A percentile compares a stretch with the other conserved stretches of the same genome.
These are phyloP conservation scores for Sorex araneus DNA, from an alignment of 2,113 vertebrate species.

Conservation along the genomic window DNA sequence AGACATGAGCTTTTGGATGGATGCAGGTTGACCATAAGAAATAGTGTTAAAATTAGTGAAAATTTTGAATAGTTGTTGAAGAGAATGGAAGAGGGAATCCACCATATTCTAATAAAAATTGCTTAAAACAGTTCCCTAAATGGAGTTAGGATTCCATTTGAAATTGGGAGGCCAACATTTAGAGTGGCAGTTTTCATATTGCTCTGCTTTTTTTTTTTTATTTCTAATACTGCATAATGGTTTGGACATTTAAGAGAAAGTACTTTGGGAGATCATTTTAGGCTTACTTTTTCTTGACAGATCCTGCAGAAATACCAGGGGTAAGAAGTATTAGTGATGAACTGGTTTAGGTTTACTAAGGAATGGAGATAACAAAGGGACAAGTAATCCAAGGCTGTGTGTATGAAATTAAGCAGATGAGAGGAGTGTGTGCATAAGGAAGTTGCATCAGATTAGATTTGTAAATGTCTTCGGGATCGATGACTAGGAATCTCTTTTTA, in stretches of 20 bases:
- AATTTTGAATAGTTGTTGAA: constrained; percentile 35
- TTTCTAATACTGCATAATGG: neutral
- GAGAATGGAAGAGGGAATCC: neutral
- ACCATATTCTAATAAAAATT: neutral
- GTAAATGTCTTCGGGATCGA: neutral
- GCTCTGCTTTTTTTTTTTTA: neutral
- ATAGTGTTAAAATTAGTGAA: neutral
- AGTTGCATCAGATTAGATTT: neutral
- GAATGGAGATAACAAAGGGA: constrained; percentile 2
- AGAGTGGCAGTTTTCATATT: constrained; percentile 11
- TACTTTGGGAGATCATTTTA: constrained; percentile 12
- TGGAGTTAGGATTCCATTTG: neutral
- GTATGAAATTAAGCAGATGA: neutral
- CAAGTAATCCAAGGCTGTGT: neutral
- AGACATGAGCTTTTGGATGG: no score
- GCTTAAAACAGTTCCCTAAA: neutral
- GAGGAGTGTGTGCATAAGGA: neutral
- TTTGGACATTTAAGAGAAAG: constrained; percentile 38
- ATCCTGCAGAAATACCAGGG: neutral
- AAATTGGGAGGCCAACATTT: constrained; percentile 36
- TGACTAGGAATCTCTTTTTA: no score
- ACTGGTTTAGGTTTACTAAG: constrained; percentile 1
- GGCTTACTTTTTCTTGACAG: neutral
- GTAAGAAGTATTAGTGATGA: neutral
- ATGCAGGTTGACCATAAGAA: neutral